phyloP scores from a whole-genome alignment of 2,888 invertebrate species.

The Proisotoma minuta region DNA sequence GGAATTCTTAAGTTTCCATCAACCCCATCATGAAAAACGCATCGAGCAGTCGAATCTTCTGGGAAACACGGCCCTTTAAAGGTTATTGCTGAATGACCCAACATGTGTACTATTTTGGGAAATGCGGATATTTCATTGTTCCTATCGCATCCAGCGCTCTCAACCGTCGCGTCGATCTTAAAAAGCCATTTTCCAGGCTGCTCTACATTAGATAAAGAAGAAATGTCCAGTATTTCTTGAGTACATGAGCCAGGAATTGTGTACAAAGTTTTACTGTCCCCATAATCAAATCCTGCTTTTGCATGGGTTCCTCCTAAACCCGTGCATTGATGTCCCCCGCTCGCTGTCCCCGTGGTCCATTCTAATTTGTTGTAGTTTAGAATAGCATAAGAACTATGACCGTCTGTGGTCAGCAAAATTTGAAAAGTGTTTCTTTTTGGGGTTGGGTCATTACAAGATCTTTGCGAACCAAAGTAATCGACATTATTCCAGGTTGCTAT shows the following conservation, averaged over 20 bases:
- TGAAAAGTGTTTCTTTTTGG: conserved; percentile 24
- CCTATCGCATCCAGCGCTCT: background rate
- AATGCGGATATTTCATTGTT: background rate
- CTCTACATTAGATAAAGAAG: conserved; percentile 20
- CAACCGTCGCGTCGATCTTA: conserved; percentile 17
- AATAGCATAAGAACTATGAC: background rate
- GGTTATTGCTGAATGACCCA: background rate
- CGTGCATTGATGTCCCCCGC: conserved; percentile 14
- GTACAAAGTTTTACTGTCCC: conserved; percentile 22
- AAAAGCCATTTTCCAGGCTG: conserved; percentile 35
- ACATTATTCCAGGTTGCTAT: conserved; percentile 24
- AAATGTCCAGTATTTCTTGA: conserved; percentile 14
- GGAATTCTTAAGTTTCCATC: too few species aligned
- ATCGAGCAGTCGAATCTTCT: background rate
- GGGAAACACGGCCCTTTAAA: background rate
- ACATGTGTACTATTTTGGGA: background rate
- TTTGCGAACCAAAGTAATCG: conserved; percentile 17
- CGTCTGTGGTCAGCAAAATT: background rate
- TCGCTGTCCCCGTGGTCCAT: conserved; percentile 19
- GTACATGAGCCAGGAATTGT: conserved; percentile 20
- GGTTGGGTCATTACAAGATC: background rate
- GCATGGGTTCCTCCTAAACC: conserved; percentile 27
- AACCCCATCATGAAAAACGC: background rate
- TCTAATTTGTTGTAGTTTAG: background rate
- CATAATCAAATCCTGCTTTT: conserved; percentile 36